Evolutionary conservation across 2,888 invertebrate species (phyloP).

Genomic region (Camptogramma bilineatum): DNA sequence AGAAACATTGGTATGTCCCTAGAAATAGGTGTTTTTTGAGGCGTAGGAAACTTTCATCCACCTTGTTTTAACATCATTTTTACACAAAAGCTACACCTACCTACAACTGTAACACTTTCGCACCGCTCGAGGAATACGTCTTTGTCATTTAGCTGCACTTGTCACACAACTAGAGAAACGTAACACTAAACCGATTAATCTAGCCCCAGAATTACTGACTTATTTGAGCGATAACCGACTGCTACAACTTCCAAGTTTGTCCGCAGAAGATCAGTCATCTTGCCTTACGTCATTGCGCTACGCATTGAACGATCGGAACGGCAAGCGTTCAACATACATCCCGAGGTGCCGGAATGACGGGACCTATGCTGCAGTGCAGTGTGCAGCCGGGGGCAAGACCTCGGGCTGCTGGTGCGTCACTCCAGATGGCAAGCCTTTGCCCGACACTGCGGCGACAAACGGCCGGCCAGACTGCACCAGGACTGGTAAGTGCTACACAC

Average conservation of each 20-base stretch:
- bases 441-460: conserved; percentile 91
- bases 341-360: conserved; percentile 94
- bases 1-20: no score
- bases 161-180: no score
- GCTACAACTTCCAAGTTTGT: conserved; percentile 6
- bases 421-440: conserved; percentile 92
- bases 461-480: conserved; percentile 88
- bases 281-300: conserved; percentile 77
- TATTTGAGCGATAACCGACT: neutral
- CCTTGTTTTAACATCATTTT: no score
- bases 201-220: no score
- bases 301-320: conserved; percentile 71
- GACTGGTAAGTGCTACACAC: conserved; percentile 62
- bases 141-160: no score
- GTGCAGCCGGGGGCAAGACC: conserved; percentile 90
- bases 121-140: no score
- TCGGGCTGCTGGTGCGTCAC: conserved; percentile 97
- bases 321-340: conserved; percentile 85
- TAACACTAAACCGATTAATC: no score
- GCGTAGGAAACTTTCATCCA: no score
- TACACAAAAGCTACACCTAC: no score
- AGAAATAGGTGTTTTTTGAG: no score
- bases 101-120: no score
- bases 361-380: conserved; percentile 93
- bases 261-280: conserved; percentile 77